Evolutionary conservation across 2,888 invertebrate species (phyloP).

Genomic region (Protophormia terraenovae): DNA sequence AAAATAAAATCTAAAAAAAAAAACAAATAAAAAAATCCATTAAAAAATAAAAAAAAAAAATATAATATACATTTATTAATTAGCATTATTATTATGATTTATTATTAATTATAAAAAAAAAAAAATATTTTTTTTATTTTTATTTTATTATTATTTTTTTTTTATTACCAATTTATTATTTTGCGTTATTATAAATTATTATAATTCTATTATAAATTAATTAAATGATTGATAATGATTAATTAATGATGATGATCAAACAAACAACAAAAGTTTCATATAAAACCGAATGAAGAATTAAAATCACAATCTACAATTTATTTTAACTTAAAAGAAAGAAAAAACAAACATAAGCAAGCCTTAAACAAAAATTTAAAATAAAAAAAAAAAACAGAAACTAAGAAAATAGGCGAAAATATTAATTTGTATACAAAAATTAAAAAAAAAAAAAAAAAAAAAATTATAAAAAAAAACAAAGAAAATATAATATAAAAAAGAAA

Average conservation of each 20-base stretch:
- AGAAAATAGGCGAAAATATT: constrained; percentile 52
- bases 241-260: constrained; percentile 45
- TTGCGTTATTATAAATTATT: constrained; percentile 80
- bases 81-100: constrained; percentile 69
- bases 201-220: constrained; percentile 75
- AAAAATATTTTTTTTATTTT: constrained; percentile 60
- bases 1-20: constrained; percentile 48
- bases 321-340: constrained; percentile 32
- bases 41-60: constrained; percentile 59
- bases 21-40: constrained; percentile 40
- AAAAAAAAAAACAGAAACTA: constrained; percentile 3
- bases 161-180: constrained; percentile 77
- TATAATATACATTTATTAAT: constrained; percentile 67
- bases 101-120: constrained; percentile 61
- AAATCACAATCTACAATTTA: constrained; percentile 64
- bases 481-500: constrained; percentile 56
- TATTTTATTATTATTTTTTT: constrained; percentile 57
- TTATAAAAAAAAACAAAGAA: constrained; percentile 19
- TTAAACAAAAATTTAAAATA: constrained; percentile 37
- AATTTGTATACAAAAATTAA: constrained; percentile 64
- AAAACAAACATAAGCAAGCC: constrained; percentile 51
- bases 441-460: constrained; percentile 41
- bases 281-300: constrained; percentile 38
- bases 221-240: constrained; percentile 61
- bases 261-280: constrained; percentile 30